Base-by-base conservation (phyloP, 2,797 vertebrate species). In the Lindbergichthys nudifrons region DNA sequence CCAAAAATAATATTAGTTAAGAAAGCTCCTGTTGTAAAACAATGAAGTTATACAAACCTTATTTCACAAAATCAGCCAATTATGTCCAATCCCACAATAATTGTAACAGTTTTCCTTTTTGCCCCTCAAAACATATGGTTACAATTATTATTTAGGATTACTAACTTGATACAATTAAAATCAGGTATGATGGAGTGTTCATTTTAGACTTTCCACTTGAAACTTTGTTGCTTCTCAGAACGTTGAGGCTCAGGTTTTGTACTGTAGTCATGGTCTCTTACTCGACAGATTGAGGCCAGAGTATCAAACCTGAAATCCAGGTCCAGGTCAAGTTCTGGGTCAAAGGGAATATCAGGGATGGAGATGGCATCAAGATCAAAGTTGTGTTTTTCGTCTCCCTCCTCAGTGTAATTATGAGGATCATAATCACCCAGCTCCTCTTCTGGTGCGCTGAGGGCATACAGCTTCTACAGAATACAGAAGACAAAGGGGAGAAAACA, bases 341-440 rank as follows among this genome's bases (percentile, higher is more conserved):
- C 48, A 67, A 92, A 89, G 14, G 89, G 57, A 2, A 14, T 32
- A 7, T 91, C 92, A 5, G 81, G 3, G 26, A 93, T 82, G 43
- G 85, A 84, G 60, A 94, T 88, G 51, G 79, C 65, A 5, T 94
- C 91, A 6, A 92, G 75, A 7, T 88, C 36, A 19, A 4, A 16
- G 21, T 9, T 43, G 14, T 14, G 42, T 0, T 30, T 47, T 3
- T 1, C 1, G 11, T 86, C 69, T 48, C 84, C 90, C 70, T 94
- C 93, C 5, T 90, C 81, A 10, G 82, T 47, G 4, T 93, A 94
- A 12, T 76, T 65, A 51, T 58, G 67, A 3, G 91, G 92, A 19
- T 43, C 8, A 26, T 93, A 89, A 75, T 92, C 73, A 4, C 10
- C 18, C 36, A 82, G 65, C 52, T 91, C 88, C n/a, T 70, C 47